phyloP scores from a whole-genome alignment of 2,797 vertebrate genomes.

The Potorous gilbertii region DNA sequence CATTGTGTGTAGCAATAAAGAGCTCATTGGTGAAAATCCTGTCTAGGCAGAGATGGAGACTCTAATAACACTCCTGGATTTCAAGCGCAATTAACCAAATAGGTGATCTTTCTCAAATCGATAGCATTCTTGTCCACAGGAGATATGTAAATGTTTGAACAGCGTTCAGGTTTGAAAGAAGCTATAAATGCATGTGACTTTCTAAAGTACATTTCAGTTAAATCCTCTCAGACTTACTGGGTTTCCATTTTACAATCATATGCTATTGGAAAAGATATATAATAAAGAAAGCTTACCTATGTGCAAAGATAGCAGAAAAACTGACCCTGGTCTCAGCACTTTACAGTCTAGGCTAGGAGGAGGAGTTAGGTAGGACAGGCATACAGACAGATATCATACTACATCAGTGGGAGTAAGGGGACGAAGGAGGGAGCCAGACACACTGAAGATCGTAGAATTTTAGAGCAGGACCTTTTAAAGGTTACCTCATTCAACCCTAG shows the following conservation, averaged over 20 bases:
- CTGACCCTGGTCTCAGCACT: not conserved
- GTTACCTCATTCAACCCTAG: not conserved
- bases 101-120: not conserved
- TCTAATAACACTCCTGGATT: not conserved
- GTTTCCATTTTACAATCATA: not conserved
- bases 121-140: slow-evolving; percentile 11
- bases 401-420: not conserved
- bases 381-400: not conserved
- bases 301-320: not conserved
- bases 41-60: not conserved
- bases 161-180: not conserved
- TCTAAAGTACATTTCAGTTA: not conserved
- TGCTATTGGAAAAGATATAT: slow-evolving; percentile 11
- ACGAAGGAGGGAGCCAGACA: not conserved
- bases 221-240: slow-evolving; percentile 2
- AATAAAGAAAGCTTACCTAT: not conserved
- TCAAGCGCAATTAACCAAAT: not conserved
- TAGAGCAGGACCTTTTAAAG: not conserved
- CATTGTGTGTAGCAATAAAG: not conserved
- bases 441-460: not conserved
- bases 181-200: slow-evolving; percentile 3
- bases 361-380: not conserved
- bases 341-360: not conserved
- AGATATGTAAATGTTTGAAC: not conserved
- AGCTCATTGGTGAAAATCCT: not conserved